phyloP scores from a whole-genome alignment of 2,888 invertebrate species.

The Callimorpha dominula region DNA sequence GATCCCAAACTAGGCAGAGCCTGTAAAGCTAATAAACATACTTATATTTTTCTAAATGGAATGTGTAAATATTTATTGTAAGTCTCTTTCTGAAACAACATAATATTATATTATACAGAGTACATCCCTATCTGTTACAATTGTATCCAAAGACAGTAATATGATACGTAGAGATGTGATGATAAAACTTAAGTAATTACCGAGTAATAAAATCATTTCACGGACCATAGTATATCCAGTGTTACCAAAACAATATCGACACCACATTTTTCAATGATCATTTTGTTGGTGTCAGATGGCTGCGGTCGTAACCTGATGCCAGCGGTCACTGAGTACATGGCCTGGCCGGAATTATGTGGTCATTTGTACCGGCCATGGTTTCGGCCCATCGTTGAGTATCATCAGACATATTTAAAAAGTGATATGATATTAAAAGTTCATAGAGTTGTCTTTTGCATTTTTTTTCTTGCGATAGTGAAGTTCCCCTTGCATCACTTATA shows the following conservation, averaged over 20 bases:
- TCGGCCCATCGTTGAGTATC: conserved; percentile 26
- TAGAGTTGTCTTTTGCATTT: too few species aligned
- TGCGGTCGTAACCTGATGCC: conserved; percentile 51
- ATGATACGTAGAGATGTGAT: neutral
- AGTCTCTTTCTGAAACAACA: neutral
- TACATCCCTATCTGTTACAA: neutral
- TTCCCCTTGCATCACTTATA: too few species aligned
- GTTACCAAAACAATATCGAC: conserved; percentile 13
- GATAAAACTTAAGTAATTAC: conserved; percentile 2
- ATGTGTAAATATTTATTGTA: neutral
- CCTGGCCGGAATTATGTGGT: conserved; percentile 54
- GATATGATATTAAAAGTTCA: too few species aligned
- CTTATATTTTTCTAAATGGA: neutral
- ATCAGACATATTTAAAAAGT: conserved; percentile 9
- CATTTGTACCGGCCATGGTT: conserved; percentile 20
- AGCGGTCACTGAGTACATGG: conserved; percentile 27
- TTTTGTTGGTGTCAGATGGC: conserved; percentile 39
- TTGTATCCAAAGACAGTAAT: neutral
- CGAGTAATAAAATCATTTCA: neutral
- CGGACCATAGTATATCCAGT: conserved; percentile 8
- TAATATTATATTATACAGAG: neutral
- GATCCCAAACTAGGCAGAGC: too few species aligned
- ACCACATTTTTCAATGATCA: conserved; percentile 28
- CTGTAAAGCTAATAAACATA: too few species aligned
- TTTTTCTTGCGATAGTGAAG: too few species aligned